phyloP scores from a whole-genome alignment of 1,140 invertebrate species.

The Drosophila albomicans region DNA sequence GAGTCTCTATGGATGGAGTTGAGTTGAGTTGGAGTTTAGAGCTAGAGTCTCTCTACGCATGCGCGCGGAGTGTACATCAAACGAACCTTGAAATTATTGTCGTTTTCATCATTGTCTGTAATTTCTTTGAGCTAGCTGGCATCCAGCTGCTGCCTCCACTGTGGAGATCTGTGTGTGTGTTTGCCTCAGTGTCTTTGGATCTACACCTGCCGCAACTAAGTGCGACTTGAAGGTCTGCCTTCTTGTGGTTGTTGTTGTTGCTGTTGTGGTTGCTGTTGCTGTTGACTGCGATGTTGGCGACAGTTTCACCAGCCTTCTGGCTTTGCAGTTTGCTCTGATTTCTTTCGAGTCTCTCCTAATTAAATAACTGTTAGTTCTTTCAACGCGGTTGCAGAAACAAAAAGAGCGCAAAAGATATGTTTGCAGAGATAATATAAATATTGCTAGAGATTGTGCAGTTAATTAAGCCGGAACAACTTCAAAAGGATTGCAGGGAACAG shows the following conservation, averaged over 20 bases:
- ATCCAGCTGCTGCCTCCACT: constrained; percentile 42
- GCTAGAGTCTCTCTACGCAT: constrained; percentile 51
- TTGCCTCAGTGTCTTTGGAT: background rate
- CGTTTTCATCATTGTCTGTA: constrained; percentile 81
- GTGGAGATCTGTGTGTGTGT: background rate
- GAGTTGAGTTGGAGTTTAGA: too few relatives aligned
- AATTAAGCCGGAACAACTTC: constrained; percentile 12
- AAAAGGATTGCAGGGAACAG: background rate
- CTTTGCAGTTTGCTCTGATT: constrained; percentile 71
- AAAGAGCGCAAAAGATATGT: constrained; percentile 24
- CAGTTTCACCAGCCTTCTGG: constrained; percentile 61
- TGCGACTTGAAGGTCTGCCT: constrained; percentile 46
- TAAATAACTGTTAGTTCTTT: constrained; percentile 77
- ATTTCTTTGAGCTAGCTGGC: constrained; percentile 60
- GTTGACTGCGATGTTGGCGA: constrained; percentile 35
- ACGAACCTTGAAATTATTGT: constrained; percentile 85
- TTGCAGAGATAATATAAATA: constrained; percentile 19
- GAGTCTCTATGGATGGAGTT: background rate
- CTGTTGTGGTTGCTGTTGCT: background rate
- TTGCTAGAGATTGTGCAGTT: background rate
- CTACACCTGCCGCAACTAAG: constrained; percentile 63
- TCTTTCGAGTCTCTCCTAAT: constrained; percentile 70
- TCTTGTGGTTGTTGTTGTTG: background rate
- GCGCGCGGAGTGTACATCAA: constrained; percentile 78
- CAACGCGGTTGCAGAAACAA: constrained; percentile 26